Evolutionary conservation across 2,113 vertebrate genomes (phyloP).

Genomic region (Coracopsis vasa): DNA sequence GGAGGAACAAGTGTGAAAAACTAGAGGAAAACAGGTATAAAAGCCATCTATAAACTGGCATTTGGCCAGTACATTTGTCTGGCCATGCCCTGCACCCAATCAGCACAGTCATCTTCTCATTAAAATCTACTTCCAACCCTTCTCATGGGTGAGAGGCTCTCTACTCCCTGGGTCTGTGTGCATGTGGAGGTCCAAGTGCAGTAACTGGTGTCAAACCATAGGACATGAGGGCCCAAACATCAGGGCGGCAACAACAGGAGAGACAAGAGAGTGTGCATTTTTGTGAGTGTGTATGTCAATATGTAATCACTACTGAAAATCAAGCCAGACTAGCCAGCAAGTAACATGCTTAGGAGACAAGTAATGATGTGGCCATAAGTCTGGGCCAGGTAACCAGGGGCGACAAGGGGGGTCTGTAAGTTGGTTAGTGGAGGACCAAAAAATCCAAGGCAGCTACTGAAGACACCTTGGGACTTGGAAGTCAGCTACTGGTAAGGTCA

Average conservation of each 20-base stretch:
- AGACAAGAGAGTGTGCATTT: background rate
- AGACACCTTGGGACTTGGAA: background rate
- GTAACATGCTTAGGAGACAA: background rate
- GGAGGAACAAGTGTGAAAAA: background rate
- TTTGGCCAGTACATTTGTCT: background rate
- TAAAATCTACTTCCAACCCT: background rate
- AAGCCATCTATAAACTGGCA: background rate
- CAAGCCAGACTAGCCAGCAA: background rate
- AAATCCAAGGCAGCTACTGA: background rate
- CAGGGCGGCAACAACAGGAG: background rate
- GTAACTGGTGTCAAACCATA: background rate
- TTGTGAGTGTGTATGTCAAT: too few relatives aligned
- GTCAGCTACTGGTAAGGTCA: background rate
- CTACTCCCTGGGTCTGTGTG: background rate
- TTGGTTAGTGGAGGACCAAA: background rate
- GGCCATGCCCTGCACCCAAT: background rate
- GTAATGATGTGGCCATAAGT: accelerated
- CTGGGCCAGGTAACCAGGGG: accelerated
- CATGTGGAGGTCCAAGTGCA: background rate
- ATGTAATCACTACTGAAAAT: background rate
- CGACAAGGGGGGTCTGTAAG: background rate
- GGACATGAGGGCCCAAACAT: background rate
- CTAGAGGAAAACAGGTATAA: background rate
- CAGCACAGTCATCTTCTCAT: background rate
- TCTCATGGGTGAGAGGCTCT: background rate